Percentiles rank a stretch among this genome's conserved stretches.
These are phyloP conservation scores for Phenganax stokvisi DNA, from an alignment of 92 coral and sea anemone species.

Conservation along the genomic window DNA sequence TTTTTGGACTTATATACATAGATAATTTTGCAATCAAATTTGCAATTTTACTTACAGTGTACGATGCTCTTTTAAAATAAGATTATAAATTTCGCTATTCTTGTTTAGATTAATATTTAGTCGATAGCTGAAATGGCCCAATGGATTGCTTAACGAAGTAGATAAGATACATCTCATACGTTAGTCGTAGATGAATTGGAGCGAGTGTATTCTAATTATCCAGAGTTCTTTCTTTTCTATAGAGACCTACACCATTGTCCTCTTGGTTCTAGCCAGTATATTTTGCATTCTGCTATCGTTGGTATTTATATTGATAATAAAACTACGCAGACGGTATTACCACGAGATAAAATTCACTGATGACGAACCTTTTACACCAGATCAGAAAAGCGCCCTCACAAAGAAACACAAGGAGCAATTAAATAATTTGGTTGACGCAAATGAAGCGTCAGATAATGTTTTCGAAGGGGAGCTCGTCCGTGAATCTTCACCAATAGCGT, in stretches of 20 bases:
- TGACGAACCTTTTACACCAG: neutral
- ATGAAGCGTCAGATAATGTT: slow-evolving; percentile 2
- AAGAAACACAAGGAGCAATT: neutral
- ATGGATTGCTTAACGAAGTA: too few species aligned
- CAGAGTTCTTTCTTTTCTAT: neutral
- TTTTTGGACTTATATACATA: too few species aligned
- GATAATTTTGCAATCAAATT: too few species aligned
- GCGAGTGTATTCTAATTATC: neutral
- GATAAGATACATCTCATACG: too few species aligned
- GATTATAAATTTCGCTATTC: too few species aligned
- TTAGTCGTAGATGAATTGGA: neutral
- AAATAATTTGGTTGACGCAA: neutral
- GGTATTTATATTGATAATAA: slow-evolving; percentile 13
- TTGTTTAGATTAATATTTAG: too few species aligned
- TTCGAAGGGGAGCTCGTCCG: slow-evolving; percentile 3
- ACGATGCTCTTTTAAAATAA: too few species aligned
- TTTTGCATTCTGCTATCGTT: neutral
- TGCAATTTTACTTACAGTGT: too few species aligned
- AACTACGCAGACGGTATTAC: slow-evolving; percentile 9
- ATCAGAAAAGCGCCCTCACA: neutral
- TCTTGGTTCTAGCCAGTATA: slow-evolving; percentile 5
- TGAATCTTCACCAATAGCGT: neutral
- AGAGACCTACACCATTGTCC: slow-evolving; percentile 8
- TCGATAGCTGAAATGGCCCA: too few species aligned
- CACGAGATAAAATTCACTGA: neutral